Base-by-base conservation (phyloP, 2,113 vertebrate species). In the Etheostoma spectabile region DNA sequence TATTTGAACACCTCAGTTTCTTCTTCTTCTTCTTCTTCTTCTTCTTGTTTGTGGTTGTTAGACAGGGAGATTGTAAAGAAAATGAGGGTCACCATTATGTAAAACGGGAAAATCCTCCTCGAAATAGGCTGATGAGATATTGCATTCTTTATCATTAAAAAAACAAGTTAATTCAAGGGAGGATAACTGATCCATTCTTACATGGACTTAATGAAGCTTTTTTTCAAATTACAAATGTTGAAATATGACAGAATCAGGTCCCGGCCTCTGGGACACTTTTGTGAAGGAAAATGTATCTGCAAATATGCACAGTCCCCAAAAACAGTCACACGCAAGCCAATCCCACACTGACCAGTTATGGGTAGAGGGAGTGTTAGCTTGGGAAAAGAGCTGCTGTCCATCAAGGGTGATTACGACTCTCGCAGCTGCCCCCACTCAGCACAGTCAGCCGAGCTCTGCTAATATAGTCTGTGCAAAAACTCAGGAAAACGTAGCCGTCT, bases 351-450 rank as follows among this genome's bases (percentile, higher is more conserved):
- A 67, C 68, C 82, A 85, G 46, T 1, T 64, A 63, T 33, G 77
- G 70, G 45, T 30, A 51, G 57, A 42, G 38, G 70, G 49, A 75
- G 48, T 22, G 49, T 66, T 3, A n/a, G 30, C 22, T 61, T 66
- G 76, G 80, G 74, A 76, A 76, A 64, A n/a, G 16, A 42, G 16
- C 24, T 16, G 52, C 61, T 51, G 18, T 80, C 56, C 21, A 52
- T 70, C 18, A 48, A 51, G 74, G 46, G 84, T 67, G 83, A 80
- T 88, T 86, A 86, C 0, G 67, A 72, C 74, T 86, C 51, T 52
- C 59, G 15, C 93, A 94, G 93, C 89, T 93, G 92, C 91, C 85
- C 46, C 68, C 67, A 49, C 69, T 93, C 80, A 86, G 66, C 60
- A 49, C 74, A 76, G 80, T 75, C 78, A 75, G 71, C 72, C 33